Evolutionary conservation across 2,797 vertebrate species (phyloP), one percentile per base, ranked within the genome.

Genomic region (Oophaga sylvatica): DNA sequence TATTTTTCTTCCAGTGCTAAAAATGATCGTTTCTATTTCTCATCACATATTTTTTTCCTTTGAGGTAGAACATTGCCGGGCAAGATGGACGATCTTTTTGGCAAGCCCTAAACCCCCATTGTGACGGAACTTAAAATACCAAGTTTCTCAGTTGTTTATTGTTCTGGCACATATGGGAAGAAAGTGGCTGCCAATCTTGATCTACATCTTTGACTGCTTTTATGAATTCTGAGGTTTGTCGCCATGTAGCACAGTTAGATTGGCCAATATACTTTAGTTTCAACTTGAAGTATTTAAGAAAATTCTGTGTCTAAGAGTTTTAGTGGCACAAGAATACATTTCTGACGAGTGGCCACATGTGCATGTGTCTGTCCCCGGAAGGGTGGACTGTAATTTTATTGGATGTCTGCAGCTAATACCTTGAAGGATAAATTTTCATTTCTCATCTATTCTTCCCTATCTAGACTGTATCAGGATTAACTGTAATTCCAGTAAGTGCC

Each of bases 391-490:
- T 97, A 93, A 97, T 95, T 96, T 97, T 97, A 95, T 96, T 98
- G 96, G 96, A 97, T 99, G 97, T 99, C 97, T 99, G 98, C 98
- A 99, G 98, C 96, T 97, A 92, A 97, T 97, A 97, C 97, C 93
- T 99, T 99, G 98, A 99, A 99, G 98, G 97, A 97, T 99, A 96
- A 97, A 99, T 97, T 97, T 98, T 99, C 97, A 98, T 99, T 97
- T 96, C 94, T 98, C 97, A 98, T 99, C 97, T 99, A 98, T 99
- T 99, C 97, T 99, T 96, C 97, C 97, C 98, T 97, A 96, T 99
- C 97, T 99, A 99, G 98, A 99, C 97, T 99, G 98, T 99, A 96
- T 98, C 97, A 99, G 97, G 98, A 99, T 98, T 96, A 99, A 99
- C 98, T 99, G 98, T 99, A 97, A 98, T 95, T 96, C 97, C 96